Base-by-base conservation (phyloP, 2,797 vertebrate genomes). In the Pseudochromis fuscus region DNA sequence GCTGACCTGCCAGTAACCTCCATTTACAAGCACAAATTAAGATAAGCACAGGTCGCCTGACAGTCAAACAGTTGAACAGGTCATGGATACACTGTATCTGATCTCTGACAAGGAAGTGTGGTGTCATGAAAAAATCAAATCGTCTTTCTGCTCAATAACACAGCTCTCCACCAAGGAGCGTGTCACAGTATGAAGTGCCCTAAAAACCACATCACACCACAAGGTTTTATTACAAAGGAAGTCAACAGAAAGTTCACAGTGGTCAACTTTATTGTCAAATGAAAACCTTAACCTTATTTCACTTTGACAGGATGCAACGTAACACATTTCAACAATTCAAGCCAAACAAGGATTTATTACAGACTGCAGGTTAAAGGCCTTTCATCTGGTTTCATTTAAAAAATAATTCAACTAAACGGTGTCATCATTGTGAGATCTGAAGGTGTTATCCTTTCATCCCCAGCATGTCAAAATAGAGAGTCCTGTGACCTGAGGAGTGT, bases 21-120 rank as follows among this genome's bases (percentile, higher is more conserved):
- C 2, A 27, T 30, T 84, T 88, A 90, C 30, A 46, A 87, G 31
- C 62, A 44, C 68, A 72, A 91, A 92, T 92, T 91, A 85, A 91
- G 90, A 93, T 91, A 91, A 91, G 78, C 7, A 38, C 13, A 73
- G 73, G 73, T 82, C 75, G 79, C 77, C 75, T 85, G 63, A 88
- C 79, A 89, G 87, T 89, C 88, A 92, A 82, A 72, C 76, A 69
- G 76, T 77, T 83, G 63, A 84, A 69, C 25, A 7, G 45, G 83
- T 88, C 85, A 88, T 66, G 72, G 76, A 4, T 6, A 38, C 2
- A 6, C 24, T 11, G 7, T 85, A 86, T 88, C 91, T 91, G 79
- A 91, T 88, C 84, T 57, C 40, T 31, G 76, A 85, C 75, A 84
- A 80, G 75, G 69, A 90, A 84, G 45, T 86, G 72, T 72, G 48